Conservation (phyloP, 1,140 invertebrate species). For the Pteromalus puparum region DNA sequence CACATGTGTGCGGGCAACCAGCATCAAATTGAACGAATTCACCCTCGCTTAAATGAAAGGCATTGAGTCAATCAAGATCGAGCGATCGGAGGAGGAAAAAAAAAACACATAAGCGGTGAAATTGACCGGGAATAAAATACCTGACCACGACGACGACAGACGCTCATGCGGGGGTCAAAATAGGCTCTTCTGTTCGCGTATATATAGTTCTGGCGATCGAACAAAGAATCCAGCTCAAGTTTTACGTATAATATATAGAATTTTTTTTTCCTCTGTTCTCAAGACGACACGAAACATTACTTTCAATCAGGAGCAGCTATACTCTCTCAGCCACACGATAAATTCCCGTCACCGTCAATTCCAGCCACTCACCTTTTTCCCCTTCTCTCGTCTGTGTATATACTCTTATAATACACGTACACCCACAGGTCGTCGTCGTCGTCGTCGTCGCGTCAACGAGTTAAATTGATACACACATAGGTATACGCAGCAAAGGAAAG, state of each 20-base stretch:
- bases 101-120: background rate
- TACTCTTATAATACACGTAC: background rate
- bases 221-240: too few species aligned
- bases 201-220: too few species aligned
- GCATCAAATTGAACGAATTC: constrained; percentile 44
- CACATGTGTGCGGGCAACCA: constrained; percentile 23
- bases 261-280: too few species aligned
- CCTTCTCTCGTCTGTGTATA: too few species aligned
- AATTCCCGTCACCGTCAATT: background rate
- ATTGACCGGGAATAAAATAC: constrained; percentile 38
- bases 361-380: background rate
- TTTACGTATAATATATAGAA: too few species aligned
- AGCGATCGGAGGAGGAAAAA: constrained; percentile 19
- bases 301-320: background rate
- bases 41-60: constrained; percentile 34
- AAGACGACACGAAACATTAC: background rate
- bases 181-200: background rate
- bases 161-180: background rate
- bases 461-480: constrained; percentile 54
- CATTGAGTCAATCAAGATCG: constrained; percentile 41
- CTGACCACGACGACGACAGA: background rate
- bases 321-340: background rate
- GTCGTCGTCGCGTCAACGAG: constrained; percentile 5
- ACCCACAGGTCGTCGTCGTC: background rate
- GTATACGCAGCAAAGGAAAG: constrained; percentile 26